phyloP scores from a whole-genome alignment of 2,888 invertebrate species.

The Ischnura elegans region DNA sequence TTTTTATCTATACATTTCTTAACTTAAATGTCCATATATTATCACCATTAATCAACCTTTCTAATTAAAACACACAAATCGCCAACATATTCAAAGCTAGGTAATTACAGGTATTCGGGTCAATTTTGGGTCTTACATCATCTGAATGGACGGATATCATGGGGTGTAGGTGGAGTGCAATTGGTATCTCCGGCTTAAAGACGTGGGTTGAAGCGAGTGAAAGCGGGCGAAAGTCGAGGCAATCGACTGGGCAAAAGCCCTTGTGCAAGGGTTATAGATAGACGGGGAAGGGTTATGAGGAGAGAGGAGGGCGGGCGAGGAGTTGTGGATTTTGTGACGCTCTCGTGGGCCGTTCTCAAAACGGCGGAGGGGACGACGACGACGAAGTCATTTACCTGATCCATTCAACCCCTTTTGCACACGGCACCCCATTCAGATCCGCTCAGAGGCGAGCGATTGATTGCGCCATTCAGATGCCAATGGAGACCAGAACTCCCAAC shows the following conservation, averaged over 20 bases:
- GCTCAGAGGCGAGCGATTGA: slow-evolving; percentile 15
- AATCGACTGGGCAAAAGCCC: background rate
- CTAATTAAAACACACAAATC: too few relatives aligned
- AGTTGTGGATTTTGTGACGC: background rate
- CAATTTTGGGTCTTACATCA: too few relatives aligned
- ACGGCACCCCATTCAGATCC: background rate
- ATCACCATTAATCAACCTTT: too few relatives aligned
- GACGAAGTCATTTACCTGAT: slow-evolving; percentile 24
- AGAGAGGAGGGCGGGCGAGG: background rate
- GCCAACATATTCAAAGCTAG: too few relatives aligned
- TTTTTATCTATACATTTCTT: too few relatives aligned
- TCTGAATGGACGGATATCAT: too few relatives aligned
- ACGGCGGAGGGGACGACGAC: background rate
- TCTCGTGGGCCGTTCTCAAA: background rate
- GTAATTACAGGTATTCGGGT: too few relatives aligned
- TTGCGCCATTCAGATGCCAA: slow-evolving; percentile 31
- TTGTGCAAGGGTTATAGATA: background rate
- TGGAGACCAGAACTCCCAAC: background rate
- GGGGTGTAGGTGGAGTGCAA: background rate
- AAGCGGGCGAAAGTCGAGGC: background rate
- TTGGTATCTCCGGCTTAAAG: background rate
- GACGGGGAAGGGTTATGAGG: background rate
- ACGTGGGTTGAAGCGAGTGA: background rate
- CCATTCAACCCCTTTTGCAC: background rate
- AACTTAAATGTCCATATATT: too few relatives aligned